A percentile compares a stretch with the other conserved stretches of the same genome.
These are phyloP conservation scores for Apotomis betuletana DNA, from an alignment of 2,888 invertebrate species.

Conservation along the genomic window DNA sequence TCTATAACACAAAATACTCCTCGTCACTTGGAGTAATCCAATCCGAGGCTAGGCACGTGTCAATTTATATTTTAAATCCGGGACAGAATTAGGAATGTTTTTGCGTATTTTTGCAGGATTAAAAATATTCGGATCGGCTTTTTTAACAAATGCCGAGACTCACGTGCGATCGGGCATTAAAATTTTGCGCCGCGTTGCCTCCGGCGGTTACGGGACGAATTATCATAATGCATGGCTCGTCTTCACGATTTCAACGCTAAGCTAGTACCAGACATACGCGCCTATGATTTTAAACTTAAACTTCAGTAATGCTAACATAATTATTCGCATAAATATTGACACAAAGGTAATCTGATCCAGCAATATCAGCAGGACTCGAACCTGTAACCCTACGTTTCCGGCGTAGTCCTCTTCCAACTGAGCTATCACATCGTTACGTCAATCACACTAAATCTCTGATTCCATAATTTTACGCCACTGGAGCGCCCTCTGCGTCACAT, in stretches of 20 bases:
- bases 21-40: neutral
- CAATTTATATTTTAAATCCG: slow-evolving; percentile 30
- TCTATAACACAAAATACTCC: too few species aligned
- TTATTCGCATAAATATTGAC: too few species aligned
- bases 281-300: too few species aligned
- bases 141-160: slow-evolving; percentile 37
- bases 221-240: slow-evolving; percentile 42
- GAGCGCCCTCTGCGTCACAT: too few species aligned
- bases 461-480: too few species aligned
- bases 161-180: slow-evolving; percentile 36
- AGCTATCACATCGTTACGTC: too few species aligned
- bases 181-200: slow-evolving; percentile 23
- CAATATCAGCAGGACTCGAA: too few species aligned
- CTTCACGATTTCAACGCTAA: slow-evolving; percentile 26
- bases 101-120: slow-evolving; percentile 28
- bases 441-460: too few species aligned
- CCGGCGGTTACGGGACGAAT: slow-evolving; percentile 36
- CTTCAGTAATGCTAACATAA: too few species aligned
- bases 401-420: too few species aligned
- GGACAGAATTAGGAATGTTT: slow-evolving; percentile 10
- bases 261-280: neutral
- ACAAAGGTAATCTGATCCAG: too few species aligned
- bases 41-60: slow-evolving; percentile 30
- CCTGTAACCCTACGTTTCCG: too few species aligned
- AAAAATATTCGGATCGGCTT: slow-evolving; percentile 29